Evolutionary conservation across 2,113 vertebrate species (phyloP).

Genomic region (Cololabis saira): DNA sequence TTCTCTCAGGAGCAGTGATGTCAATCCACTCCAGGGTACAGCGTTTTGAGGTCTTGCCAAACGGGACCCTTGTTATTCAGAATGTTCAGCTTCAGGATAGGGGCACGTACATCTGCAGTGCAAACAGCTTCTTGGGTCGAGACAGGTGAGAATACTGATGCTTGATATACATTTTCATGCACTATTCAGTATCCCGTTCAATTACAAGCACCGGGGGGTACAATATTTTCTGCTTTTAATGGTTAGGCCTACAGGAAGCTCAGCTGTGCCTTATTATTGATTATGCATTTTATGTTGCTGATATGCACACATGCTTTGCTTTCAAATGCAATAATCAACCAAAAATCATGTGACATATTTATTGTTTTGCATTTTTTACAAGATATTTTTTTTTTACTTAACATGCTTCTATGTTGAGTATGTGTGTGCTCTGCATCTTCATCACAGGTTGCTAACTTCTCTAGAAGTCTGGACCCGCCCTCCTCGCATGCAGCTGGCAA

Average conservation of each 20-base stretch:
- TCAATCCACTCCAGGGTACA: constrained; percentile 82
- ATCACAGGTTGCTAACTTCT: constrained; percentile 77
- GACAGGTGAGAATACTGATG: constrained; percentile 76
- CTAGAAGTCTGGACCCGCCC: constrained; percentile 85
- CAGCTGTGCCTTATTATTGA: background rate
- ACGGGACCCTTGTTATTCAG: constrained; percentile 89
- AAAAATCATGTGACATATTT: too few relatives aligned
- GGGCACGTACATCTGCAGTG: constrained; percentile 91
- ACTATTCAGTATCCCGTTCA: constrained; percentile 1
- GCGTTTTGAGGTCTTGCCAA: constrained; percentile 89
- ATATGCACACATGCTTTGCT: too few relatives aligned
- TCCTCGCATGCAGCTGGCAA: constrained; percentile 84
- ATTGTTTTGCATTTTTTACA: too few relatives aligned
- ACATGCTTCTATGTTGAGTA: background rate
- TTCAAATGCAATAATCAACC: too few relatives aligned
- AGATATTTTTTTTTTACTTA: background rate
- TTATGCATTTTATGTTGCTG: background rate
- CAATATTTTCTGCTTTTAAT: constrained; percentile 12
- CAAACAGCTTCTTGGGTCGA: constrained; percentile 84
- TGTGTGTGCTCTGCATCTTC: background rate
- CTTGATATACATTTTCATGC: constrained; percentile 22
- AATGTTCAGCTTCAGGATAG: constrained; percentile 88
- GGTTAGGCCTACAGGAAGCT: background rate
- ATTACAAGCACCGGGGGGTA: background rate
- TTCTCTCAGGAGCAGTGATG: constrained; percentile 86